Evolutionary conservation across 64 coral and sea anemone species (phyloP).

Genomic region (Dendrophyllia cribrosa): DNA sequence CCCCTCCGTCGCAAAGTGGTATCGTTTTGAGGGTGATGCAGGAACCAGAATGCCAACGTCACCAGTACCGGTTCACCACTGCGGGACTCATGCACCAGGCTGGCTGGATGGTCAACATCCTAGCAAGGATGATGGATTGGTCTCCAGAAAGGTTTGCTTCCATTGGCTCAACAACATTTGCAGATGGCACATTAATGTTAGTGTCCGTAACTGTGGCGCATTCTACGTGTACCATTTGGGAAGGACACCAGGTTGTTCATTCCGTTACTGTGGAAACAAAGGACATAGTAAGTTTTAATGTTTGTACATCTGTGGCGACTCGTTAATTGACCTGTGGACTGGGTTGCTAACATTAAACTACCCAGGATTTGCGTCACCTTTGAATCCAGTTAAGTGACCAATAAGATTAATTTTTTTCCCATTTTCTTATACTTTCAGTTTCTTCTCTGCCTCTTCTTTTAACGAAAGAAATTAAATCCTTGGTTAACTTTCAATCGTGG

Average conservation of each 20-base stretch:
- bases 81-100: slow-evolving; percentile 36
- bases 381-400: no score
- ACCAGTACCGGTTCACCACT: neutral
- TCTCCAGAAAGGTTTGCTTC: slow-evolving; percentile 22
- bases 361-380: no score
- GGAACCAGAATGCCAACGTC: slow-evolving; percentile 44
- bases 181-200: neutral
- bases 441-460: no score
- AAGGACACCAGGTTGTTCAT: slow-evolving; percentile 1
- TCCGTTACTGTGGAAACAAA: slow-evolving; percentile 34
- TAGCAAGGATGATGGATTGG: neutral
- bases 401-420: no score
- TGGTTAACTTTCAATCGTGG: no score
- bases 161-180: neutral
- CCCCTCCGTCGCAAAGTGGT: slow-evolving; percentile 5
- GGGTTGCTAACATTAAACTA: neutral
- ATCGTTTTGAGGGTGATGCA: slow-evolving; percentile 24
- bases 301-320: no score
- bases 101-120: slow-evolving; percentile 46
- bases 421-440: no score
- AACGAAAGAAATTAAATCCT: no score
- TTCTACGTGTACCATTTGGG: slow-evolving; percentile 12
- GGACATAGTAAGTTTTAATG: neutral
- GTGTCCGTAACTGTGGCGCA: slow-evolving; percentile 19
- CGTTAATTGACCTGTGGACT: neutral